A percentile compares a stretch with the other conserved stretches of the same genome.
Conservation (phyloP, 2,797 vertebrate species). For the Sebastiscus tertius region DNA sequence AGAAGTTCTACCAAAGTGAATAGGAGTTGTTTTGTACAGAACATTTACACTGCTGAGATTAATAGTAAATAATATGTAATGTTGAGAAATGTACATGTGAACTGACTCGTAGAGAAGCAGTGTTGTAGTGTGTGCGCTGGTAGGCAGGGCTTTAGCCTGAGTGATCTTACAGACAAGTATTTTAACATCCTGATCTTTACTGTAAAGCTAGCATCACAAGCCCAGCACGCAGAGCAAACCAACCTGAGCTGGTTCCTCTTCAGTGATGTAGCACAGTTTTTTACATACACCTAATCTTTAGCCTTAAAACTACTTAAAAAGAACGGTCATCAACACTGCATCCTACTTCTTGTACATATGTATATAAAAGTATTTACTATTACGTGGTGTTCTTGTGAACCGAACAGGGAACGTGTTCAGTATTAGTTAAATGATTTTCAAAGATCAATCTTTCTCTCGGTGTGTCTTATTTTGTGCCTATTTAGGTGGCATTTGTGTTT, state of each 20-base stretch:
- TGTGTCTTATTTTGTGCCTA: constrained; percentile 57
- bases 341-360: constrained; percentile 69
- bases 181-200: constrained; percentile 30
- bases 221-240: constrained; percentile 29
- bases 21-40: constrained; percentile 40
- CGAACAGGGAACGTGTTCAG: constrained; percentile 68
- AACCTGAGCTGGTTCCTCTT: constrained; percentile 42
- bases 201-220: constrained; percentile 34
- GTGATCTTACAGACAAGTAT: constrained; percentile 12
- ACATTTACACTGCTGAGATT: constrained; percentile 34
- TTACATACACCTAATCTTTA: constrained; percentile 55
- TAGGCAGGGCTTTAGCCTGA: background rate
- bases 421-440: constrained; percentile 61
- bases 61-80: constrained; percentile 8
- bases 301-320: constrained; percentile 70
- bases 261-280: constrained; percentile 70
- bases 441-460: constrained; percentile 38
- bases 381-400: constrained; percentile 63
- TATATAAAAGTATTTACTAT: constrained; percentile 70
- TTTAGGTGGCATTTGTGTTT: constrained; percentile 56
- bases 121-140: background rate
- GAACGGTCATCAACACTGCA: constrained; percentile 62
- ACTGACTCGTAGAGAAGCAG: background rate
- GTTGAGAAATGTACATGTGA: constrained; percentile 13
- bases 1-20: constrained; percentile 45